Percentiles rank a stretch among this genome's conserved stretches.
Conservation (phyloP, 2,797 vertebrate genomes). For the Gallinago stenura region DNA sequence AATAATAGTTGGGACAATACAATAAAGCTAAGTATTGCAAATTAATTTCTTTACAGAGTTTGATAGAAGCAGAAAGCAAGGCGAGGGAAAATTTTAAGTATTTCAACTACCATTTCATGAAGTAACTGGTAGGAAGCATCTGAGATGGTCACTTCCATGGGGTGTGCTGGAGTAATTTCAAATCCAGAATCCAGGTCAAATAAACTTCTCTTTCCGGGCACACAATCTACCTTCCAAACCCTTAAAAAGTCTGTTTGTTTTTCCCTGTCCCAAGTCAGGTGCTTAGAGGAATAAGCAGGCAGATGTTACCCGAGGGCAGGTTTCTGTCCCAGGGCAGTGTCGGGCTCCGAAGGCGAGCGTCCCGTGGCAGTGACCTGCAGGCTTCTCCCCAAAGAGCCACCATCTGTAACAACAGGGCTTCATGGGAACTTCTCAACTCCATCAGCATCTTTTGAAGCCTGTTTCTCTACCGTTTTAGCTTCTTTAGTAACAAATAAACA, state of each 20-base stretch:
- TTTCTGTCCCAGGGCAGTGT: neutral
- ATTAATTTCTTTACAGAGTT: neutral
- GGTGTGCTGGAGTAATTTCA: conserved; percentile 46
- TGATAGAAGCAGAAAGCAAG: neutral
- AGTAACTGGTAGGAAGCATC: conserved; percentile 23
- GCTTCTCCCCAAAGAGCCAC: neutral
- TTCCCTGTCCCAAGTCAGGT: neutral
- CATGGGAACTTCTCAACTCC: neutral
- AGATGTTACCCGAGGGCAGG: neutral
- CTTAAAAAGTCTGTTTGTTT: neutral
- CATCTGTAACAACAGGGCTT: conserved; percentile 33
- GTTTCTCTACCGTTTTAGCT: neutral
- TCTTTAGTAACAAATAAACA: neutral
- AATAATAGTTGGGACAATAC: neutral
- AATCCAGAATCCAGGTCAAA: conserved; percentile 31
- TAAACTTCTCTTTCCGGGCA: neutral
- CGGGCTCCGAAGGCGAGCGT: neutral
- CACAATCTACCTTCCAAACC: neutral
- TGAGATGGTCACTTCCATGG: neutral
- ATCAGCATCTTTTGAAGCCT: neutral
- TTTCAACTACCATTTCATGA: neutral
- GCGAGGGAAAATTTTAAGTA: conserved; percentile 12
- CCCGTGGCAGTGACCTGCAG: neutral
- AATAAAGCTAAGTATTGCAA: neutral
- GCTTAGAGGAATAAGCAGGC: neutral